Evolutionary conservation across 2,888 invertebrate species (phyloP), one percentile per base, ranked within the genome.

Genomic region (Yponomeuta sedellus): DNA sequence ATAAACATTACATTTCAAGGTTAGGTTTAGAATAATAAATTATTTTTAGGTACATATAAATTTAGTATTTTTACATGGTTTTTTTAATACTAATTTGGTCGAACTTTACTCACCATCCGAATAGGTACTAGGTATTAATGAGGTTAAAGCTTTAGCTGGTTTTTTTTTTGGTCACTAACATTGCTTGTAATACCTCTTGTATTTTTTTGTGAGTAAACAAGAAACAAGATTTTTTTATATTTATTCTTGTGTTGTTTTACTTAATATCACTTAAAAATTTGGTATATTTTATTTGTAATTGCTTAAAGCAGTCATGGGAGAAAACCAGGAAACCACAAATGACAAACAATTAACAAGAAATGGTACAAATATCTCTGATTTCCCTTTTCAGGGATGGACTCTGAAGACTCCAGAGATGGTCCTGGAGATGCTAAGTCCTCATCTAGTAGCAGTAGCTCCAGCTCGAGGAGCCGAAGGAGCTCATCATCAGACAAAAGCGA

Each of bases 321-420:
- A 34, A 34, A 1, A 52, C 44, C 12, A 52, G 12, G 44, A 52
- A 16, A 12, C 44, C 12, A 12, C 12, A 10, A 44, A 10, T 44
- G 44, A 4, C 44, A 44, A 12, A 2, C 12, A 44, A 1, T 12
- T 12, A 44, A 10, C 10, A 44, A 12, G 16, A 52, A 52, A 16
- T 52, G 16, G 44, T 52, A 52, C 44, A 52, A 4, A 52, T 1
- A 12, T 12, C 34, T 52, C 8, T 52, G 44, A 52, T 52, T 52
- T 63, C 82, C 82, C 71, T 76, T 86, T 83, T 69, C 88, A 91
- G 91, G 80, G 74, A 93, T 93, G 93, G 93, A 93, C 80, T 93
- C 93, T 22, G 93, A 93, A 81, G 93, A 93, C 80, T 93, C 93
- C 70, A 86, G 88, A 74, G 93, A 92, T 85, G 91, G 84, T 73